A percentile compares a stretch with the other conserved stretches of the same genome.
Evolutionary conservation across 2,888 invertebrate genomes (phyloP).

Genomic region (Drosophila paracracens): DNA sequence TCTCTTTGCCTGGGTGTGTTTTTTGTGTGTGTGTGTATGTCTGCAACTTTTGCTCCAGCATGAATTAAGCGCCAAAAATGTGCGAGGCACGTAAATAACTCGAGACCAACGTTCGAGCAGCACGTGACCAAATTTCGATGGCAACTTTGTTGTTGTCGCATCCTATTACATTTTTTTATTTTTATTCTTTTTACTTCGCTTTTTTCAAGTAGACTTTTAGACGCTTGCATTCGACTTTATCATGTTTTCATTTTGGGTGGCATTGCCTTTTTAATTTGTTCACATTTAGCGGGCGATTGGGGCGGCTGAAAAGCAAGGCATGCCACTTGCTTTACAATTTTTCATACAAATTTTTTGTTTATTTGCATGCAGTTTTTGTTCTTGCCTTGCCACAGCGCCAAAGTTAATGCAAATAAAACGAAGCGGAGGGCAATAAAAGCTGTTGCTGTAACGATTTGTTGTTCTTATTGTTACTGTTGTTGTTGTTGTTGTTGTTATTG

Average conservation of each 20-base stretch:
- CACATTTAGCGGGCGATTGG: slow-evolving; percentile 44
- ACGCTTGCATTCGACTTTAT: slow-evolving; percentile 60
- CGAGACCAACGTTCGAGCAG: slow-evolving; percentile 49
- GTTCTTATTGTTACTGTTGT: slow-evolving; percentile 20
- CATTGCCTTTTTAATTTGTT: slow-evolving; percentile 69
- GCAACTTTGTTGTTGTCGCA: slow-evolving; percentile 57
- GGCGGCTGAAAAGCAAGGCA: not conserved
- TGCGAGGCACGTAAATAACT: slow-evolving; percentile 77
- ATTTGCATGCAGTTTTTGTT: slow-evolving; percentile 32
- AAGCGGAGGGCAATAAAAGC: slow-evolving; percentile 66
- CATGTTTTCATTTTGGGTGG: slow-evolving; percentile 68
- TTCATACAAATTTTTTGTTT: slow-evolving; percentile 38
- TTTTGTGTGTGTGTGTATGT: slow-evolving; percentile 15
- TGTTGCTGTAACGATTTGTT: slow-evolving; percentile 30
- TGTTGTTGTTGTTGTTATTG: slow-evolving; percentile 35
- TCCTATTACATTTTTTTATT: not conserved
- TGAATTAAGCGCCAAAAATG: slow-evolving; percentile 74
- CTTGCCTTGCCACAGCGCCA: slow-evolving; percentile 44
- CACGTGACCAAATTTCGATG: slow-evolving; percentile 77
- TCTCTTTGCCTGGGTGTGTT: slow-evolving; percentile 7
- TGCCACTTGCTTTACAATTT: slow-evolving; percentile 20
- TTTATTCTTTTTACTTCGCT: not conserved
- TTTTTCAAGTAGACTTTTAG: slow-evolving; percentile 27
- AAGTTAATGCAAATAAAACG: slow-evolving; percentile 75
- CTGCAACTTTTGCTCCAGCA: slow-evolving; percentile 52